Evolutionary conservation across 2,113 vertebrate genomes (phyloP), one percentile per base, ranked within the genome.

Genomic region (Stegastes partitus): DNA sequence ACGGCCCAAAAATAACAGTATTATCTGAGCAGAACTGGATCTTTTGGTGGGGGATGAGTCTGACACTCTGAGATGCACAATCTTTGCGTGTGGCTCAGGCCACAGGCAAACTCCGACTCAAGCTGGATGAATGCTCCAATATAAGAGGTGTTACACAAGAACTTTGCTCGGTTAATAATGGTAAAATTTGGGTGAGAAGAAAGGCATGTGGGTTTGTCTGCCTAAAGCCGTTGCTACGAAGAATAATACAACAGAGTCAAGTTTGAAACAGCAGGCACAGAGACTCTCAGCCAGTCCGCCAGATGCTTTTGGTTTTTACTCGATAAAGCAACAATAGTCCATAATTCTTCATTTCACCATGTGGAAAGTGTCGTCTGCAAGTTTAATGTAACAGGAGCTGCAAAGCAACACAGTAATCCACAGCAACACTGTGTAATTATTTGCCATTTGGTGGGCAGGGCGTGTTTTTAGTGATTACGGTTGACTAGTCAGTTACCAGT

Each of bases 291-390:
- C 72, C 65, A 86, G 65, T 68, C 37, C 26, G 45, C 1, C 56
- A 55, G 64, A 64, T 9, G 65, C 58, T 57, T 64, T 85, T 76
- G 83, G 58, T 45, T 66, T 76, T 39, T 23, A 81, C 0, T 37
- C 22, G 31, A 68, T 59, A 77, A 71, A 73, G 51, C 16, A 62
- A 74, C 68, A 89, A 74, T 63, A 62, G 59, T 51, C 8, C 58
- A 77, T 58, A 74, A 73, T 77, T 77, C 61, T 74, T 2, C 28
- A 54, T 74, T 70, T 88, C 28, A 66, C 76, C 23, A 45, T 45
- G 28, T 80, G 79, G 79, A 82, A 75, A 84, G 63, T 82, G 73
- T 77, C 77, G 81, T 74, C 80, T 68, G 63, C 54, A 78, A 53
- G 18, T 68, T 25, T 49, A 68, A 74, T 31, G 44, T 28, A 83